Percentiles rank a stretch among this genome's conserved stretches.
phyloP scores from a whole-genome alignment of 2,888 invertebrate species.

The Epirrita christyi region DNA sequence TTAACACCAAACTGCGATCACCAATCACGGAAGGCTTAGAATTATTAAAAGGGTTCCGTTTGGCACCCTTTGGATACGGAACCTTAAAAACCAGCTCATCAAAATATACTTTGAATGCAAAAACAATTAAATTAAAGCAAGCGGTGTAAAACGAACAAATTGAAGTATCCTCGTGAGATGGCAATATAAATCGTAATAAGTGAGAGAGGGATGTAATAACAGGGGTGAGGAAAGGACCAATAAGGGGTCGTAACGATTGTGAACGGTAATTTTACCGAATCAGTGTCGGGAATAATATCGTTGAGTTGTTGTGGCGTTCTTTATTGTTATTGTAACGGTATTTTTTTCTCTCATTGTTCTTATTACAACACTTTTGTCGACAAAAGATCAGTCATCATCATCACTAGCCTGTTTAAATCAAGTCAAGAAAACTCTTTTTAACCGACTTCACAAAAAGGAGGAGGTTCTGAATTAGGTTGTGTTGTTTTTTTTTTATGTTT shows the following conservation, averaged over 20 bases:
- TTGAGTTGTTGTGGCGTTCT: conserved; percentile 27
- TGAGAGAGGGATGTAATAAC: conserved; percentile 37
- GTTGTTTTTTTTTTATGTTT: too few species aligned
- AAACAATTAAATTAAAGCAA: conserved; percentile 29
- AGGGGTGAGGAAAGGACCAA: conserved; percentile 44
- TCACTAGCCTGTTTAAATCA: too few species aligned
- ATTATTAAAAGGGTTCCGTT: too few species aligned
- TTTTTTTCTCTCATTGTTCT: background rate
- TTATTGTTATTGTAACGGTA: conserved; percentile 4
- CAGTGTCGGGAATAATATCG: conserved; percentile 34
- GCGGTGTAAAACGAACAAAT: conserved; percentile 23
- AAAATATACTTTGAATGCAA: conserved; percentile 5
- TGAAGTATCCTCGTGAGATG: conserved; percentile 31
- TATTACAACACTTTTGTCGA: too few species aligned
- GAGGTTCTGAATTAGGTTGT: too few species aligned
- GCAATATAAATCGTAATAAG: conserved; percentile 15
- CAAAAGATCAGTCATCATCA: too few species aligned
- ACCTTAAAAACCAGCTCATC: conserved; percentile 1
- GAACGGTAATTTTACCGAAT: conserved; percentile 54
- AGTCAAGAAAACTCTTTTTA: too few species aligned
- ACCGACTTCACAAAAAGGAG: too few species aligned
- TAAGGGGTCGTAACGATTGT: conserved; percentile 50
- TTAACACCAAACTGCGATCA: too few species aligned
- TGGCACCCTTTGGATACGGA: too few species aligned
- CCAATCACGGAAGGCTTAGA: too few species aligned